phyloP scores from a whole-genome alignment of 2,797 vertebrate species.

The Brotogeris chrysoptera region DNA sequence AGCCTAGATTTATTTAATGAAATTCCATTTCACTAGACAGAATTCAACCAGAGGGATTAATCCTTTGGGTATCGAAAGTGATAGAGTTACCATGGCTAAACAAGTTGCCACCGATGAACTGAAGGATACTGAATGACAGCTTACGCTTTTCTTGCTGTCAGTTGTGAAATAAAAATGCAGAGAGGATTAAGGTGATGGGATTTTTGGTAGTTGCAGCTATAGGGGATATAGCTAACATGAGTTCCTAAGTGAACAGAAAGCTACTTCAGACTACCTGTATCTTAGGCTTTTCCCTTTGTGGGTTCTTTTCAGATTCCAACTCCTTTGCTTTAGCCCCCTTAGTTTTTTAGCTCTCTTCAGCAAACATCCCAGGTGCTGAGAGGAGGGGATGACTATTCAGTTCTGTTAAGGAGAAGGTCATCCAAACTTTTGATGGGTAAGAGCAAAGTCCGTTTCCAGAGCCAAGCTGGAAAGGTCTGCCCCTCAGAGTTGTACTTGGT shows the following conservation, averaged over 20 bases:
- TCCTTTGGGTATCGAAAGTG: neutral
- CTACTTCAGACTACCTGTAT: neutral
- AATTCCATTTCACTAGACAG: neutral
- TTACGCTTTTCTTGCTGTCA: neutral
- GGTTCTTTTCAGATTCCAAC: neutral
- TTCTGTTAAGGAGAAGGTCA: neutral
- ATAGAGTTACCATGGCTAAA: neutral
- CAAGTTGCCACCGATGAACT: neutral
- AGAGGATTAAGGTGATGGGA: neutral
- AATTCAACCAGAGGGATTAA: neutral
- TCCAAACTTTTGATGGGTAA: neutral
- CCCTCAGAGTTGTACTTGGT: neutral
- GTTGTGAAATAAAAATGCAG: neutral
- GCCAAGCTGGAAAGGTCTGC: neutral
- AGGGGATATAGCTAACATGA: neutral
- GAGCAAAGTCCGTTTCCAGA: neutral
- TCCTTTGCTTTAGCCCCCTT: neutral
- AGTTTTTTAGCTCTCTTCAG: neutral
- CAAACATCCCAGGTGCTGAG: neutral
- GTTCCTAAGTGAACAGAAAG: neutral
- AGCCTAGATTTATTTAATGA: neutral
- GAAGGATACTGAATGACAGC: neutral
- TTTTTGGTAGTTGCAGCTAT: neutral
- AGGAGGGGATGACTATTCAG: neutral
- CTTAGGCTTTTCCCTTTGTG: neutral